Conservation (phyloP, 2,113 vertebrate genomes). For the Tricholaema leucomelas region DNA sequence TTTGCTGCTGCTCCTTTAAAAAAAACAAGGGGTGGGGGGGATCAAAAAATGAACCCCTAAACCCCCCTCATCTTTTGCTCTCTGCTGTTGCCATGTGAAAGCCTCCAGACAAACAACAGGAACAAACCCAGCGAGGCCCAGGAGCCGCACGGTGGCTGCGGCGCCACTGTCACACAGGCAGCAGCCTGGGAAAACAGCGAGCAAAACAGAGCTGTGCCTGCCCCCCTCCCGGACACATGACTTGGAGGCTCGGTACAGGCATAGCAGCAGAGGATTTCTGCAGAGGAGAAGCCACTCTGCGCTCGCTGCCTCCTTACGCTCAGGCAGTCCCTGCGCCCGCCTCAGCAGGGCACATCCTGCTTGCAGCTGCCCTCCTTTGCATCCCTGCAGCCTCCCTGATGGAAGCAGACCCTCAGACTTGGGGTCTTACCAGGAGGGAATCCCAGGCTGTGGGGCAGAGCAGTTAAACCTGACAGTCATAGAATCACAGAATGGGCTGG, state of each 20-base stretch:
- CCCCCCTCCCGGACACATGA: constrained; percentile 59
- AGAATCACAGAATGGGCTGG: too few relatives aligned
- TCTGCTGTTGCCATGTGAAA: constrained; percentile 58
- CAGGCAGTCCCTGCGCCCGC: background rate
- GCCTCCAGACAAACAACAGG: constrained; percentile 63
- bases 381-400: background rate
- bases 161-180: constrained; percentile 44
- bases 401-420: background rate
- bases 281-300: background rate
- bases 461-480: background rate
- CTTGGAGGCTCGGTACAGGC: constrained; percentile 49
- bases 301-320: background rate
- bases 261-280: background rate
- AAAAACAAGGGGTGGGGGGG: background rate
- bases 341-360: background rate
- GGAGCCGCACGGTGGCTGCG: background rate
- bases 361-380: background rate
- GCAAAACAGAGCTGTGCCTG: constrained; percentile 62
- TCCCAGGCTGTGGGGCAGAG: background rate
- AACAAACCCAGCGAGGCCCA: background rate
- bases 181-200: background rate
- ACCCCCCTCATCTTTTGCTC: too few relatives aligned
- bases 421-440: background rate
- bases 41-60: too few relatives aligned
- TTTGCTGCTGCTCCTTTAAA: background rate